Evolutionary conservation across 2,113 vertebrate species (phyloP).

Genomic region (Neodontobutis hainanensis): DNA sequence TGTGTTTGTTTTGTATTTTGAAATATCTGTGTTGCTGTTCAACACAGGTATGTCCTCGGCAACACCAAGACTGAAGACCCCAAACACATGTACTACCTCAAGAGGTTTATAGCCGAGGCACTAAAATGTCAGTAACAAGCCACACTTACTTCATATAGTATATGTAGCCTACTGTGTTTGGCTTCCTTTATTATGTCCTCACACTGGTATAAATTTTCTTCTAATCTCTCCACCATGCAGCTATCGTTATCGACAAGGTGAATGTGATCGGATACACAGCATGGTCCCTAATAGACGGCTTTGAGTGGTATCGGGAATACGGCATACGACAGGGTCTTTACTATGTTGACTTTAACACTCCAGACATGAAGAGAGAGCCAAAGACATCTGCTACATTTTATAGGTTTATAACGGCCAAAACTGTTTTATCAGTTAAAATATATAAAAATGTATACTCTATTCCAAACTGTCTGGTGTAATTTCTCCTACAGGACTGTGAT

Average conservation of each 20-base stretch:
- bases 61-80: constrained; percentile 90
- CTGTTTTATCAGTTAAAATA: too few species aligned
- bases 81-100: constrained; percentile 94
- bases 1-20: neutral
- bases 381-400: constrained; percentile 95
- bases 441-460: too few species aligned
- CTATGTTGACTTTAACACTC: constrained; percentile 92
- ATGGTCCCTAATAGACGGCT: constrained; percentile 96
- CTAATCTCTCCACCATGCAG: constrained; percentile 67
- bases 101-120: constrained; percentile 91
- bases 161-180: neutral
- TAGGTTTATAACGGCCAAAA: constrained; percentile 46
- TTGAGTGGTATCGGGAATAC: constrained; percentile 94
- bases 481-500: constrained; percentile 81
- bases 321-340: constrained; percentile 90
- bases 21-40: neutral
- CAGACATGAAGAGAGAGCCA: constrained; percentile 87
- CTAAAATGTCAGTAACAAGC: constrained; percentile 85
- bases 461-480: too few species aligned
- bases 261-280: constrained; percentile 93
- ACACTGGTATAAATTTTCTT: neutral
- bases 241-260: constrained; percentile 86
- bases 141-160: neutral
- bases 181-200: neutral
- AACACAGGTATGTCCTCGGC: constrained; percentile 82